Percentiles rank a stretch among this genome's conserved stretches.
Evolutionary conservation across 2,888 invertebrate species (phyloP).

Genomic region (Oasisia sp.): DNA sequence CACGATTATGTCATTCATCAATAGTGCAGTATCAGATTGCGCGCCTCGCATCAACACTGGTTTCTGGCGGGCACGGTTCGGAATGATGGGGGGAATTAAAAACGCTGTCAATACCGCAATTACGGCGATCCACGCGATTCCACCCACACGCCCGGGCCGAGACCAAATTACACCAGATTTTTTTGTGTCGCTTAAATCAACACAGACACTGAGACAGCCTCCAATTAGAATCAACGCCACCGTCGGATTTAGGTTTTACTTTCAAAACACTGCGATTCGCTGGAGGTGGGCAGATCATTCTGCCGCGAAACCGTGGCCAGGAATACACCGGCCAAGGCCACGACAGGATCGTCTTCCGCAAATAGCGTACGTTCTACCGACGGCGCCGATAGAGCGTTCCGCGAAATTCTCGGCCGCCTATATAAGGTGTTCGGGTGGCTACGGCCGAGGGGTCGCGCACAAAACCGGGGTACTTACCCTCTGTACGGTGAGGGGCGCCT

Average conservation of each 20-base stretch:
- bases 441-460: background rate
- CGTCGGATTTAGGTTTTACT: background rate
- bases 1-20: background rate
- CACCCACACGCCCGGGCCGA: background rate
- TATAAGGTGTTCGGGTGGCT: background rate
- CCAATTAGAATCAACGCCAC: background rate
- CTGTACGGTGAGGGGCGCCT: constrained; percentile 60
- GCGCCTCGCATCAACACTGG: background rate
- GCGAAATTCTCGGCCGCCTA: constrained; percentile 7
- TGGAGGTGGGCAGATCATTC: background rate
- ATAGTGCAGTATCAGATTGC: background rate
- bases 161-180: background rate
- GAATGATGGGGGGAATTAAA: background rate
- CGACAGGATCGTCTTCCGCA: background rate
- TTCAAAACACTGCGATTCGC: background rate
- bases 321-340: background rate
- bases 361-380: background rate
- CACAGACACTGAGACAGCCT: background rate
- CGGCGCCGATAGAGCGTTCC: background rate
- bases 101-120: background rate
- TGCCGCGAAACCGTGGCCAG: background rate
- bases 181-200: background rate
- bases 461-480: constrained; percentile 55
- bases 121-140: background rate
- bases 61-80: background rate